Percentiles rank a stretch among this genome's conserved stretches.
These are phyloP conservation scores for Parapsyche elsis DNA, from an alignment of 1,140 invertebrate genomes.

Conservation along the genomic window DNA sequence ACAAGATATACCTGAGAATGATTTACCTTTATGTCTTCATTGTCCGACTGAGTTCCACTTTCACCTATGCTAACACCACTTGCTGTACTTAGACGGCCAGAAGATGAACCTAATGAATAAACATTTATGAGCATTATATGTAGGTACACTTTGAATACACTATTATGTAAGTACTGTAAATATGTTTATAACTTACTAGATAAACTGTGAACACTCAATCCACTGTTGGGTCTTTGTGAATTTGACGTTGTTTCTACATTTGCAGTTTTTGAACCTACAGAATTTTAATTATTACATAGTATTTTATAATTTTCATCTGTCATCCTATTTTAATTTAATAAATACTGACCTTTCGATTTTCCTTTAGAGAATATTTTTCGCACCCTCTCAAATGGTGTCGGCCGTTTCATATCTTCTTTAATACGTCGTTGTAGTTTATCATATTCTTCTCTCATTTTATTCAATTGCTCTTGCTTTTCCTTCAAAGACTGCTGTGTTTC, in stretches of 20 bases:
- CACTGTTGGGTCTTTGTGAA: slow-evolving; percentile 73
- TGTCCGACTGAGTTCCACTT: slow-evolving; percentile 85
- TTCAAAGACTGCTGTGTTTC: slow-evolving; percentile 87
- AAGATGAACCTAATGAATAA: slow-evolving; percentile 74
- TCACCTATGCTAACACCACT: slow-evolving; percentile 83
- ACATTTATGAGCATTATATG: neutral
- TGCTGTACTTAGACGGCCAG: slow-evolving; percentile 80
- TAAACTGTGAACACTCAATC: slow-evolving; percentile 77
- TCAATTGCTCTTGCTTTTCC: slow-evolving; percentile 84
- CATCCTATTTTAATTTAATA: neutral
- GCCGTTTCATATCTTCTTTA: slow-evolving; percentile 77
- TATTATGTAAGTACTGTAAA: neutral
- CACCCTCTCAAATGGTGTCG: slow-evolving; percentile 82
- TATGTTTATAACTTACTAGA: slow-evolving; percentile 71
- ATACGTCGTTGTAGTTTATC: slow-evolving; percentile 82
- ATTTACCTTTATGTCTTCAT: slow-evolving; percentile 77
- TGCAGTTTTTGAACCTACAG: slow-evolving; percentile 60
- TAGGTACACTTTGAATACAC: neutral
- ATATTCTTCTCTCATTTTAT: slow-evolving; percentile 82
- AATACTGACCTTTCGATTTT: slow-evolving; percentile 66
- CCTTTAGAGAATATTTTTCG: slow-evolving; percentile 79
- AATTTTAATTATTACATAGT: slow-evolving; percentile 22
- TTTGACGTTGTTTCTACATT: slow-evolving; percentile 56
- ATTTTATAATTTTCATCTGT: too few species aligned
- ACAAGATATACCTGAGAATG: neutral